Percentiles rank a stretch among this genome's conserved stretches.
phyloP scores from a whole-genome alignment of 2,888 invertebrate species.

The Eilema caniola region DNA sequence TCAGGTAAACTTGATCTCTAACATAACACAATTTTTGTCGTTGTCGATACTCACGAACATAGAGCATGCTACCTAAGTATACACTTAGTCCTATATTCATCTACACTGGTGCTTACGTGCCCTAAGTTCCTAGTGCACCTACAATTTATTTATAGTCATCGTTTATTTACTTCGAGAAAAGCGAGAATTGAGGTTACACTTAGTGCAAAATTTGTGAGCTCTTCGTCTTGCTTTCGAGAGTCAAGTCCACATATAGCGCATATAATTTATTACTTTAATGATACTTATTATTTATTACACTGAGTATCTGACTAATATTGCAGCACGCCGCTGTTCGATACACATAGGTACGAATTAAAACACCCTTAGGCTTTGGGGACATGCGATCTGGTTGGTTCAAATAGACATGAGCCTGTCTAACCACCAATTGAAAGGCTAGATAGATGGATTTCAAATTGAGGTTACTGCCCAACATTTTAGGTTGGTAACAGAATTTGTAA shows the following conservation, averaged over 20 bases:
- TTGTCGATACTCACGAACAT: background rate
- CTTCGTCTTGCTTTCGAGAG: constrained; percentile 1
- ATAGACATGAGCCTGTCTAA: background rate
- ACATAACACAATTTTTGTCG: background rate
- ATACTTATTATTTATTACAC: background rate
- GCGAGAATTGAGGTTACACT: constrained; percentile 15
- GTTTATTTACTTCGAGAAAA: constrained; percentile 13
- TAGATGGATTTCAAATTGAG: constrained; percentile 6
- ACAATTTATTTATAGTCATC: constrained; percentile 11
- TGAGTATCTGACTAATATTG: background rate
- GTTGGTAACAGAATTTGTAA: constrained; percentile 2
- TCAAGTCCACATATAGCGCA: background rate
- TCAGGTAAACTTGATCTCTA: background rate
- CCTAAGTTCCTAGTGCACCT: background rate
- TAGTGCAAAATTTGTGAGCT: constrained; percentile 15
- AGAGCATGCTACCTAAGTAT: background rate
- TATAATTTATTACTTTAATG: background rate
- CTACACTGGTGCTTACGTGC: background rate
- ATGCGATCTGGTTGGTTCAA: background rate
- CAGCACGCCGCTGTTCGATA: background rate
- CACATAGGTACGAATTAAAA: background rate
- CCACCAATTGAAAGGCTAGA: constrained; percentile 5
- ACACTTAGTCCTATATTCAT: background rate
- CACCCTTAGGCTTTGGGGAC: background rate
- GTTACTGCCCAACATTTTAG: constrained; percentile 2